Evolutionary conservation across 2,113 vertebrate species (phyloP).

Genomic region (Acanthisitta chloris): DNA sequence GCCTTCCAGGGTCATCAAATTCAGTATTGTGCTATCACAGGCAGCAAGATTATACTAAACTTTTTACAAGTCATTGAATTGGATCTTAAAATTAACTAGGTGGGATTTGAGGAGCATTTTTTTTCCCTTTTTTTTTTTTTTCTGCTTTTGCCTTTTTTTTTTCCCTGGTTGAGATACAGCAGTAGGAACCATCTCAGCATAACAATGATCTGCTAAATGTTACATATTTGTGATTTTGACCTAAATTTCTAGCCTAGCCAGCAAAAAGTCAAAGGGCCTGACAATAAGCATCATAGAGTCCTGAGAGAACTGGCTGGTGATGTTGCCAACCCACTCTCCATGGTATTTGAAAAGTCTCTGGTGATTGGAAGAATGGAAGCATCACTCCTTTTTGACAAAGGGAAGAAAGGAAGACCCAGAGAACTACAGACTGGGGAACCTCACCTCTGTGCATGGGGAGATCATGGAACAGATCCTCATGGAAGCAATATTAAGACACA

Average conservation of each 20-base stretch:
- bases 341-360: neutral
- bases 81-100: neutral
- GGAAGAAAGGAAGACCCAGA: neutral
- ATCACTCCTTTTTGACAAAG: neutral
- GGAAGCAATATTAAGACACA: neutral
- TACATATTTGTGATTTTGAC: neutral
- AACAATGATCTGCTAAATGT: neutral
- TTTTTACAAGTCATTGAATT: neutral
- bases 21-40: neutral
- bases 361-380: neutral
- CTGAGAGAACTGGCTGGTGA: neutral
- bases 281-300: neutral
- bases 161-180: neutral
- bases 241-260: neutral
- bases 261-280: neutral
- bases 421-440: neutral
- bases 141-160: too few species aligned
- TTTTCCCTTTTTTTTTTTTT: too few species aligned
- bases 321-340: too few species aligned
- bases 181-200: neutral
- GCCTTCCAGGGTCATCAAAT: neutral
- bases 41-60: neutral
- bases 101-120: neutral
- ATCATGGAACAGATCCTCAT: neutral
- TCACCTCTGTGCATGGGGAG: neutral